Evolutionary conservation across 2,888 invertebrate genomes (phyloP).

Genomic region (Sinopyrophorus schimmeli): DNA sequence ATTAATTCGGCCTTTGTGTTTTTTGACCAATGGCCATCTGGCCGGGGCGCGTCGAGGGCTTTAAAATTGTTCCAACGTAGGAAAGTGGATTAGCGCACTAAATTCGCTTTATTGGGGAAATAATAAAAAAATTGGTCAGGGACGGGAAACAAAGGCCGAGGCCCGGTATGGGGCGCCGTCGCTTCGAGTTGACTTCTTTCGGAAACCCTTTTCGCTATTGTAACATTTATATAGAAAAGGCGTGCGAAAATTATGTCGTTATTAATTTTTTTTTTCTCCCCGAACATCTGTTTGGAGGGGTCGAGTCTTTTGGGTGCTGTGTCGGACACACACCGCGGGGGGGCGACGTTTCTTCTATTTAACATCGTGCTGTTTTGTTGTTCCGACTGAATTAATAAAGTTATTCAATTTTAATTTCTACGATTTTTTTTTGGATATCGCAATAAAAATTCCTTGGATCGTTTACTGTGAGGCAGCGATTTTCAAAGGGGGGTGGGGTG

Average conservation of each 20-base stretch:
- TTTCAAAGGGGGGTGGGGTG: no score
- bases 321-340: conserved; percentile 41
- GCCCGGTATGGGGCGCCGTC: conserved; percentile 40
- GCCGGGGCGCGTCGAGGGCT: no score
- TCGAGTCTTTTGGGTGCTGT: conserved; percentile 22
- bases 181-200: conserved; percentile 42
- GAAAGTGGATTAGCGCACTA: no score
- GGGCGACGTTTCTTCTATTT: conserved; percentile 32
- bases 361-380: conserved; percentile 30
- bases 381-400: conserved; percentile 29
- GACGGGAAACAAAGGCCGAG: conserved; percentile 31
- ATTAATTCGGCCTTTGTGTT: conserved; percentile 22
- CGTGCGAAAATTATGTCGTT: conserved; percentile 51
- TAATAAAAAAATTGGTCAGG: no score
- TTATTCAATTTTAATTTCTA: conserved; percentile 30
- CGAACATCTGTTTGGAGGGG: conserved; percentile 41
- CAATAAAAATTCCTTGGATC: no score
- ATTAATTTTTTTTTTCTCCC: conserved; percentile 44
- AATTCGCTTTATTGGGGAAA: no score
- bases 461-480: no score
- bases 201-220: conserved; percentile 42
- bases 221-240: conserved; percentile 47
- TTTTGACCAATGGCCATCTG: conserved; percentile 33
- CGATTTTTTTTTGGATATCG: no score
- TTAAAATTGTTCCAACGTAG: no score